These are phyloP conservation scores for Meandrusa payeni DNA, from an alignment of 2,888 invertebrate genomes.

Conservation along the genomic window DNA sequence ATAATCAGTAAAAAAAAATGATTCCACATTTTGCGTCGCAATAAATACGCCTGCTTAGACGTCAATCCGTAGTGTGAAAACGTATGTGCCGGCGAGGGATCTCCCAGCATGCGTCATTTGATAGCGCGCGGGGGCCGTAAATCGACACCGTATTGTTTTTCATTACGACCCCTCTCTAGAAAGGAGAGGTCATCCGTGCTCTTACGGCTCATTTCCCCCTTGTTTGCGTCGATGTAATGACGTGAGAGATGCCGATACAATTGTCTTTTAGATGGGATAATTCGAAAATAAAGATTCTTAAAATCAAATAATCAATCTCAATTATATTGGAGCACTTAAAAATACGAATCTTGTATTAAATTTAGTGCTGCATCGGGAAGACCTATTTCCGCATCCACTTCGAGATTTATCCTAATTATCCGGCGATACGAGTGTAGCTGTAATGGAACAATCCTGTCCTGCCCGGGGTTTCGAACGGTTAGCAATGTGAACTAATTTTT, in stretches of 20 bases:
- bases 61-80: conserved; percentile 9
- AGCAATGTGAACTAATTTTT: too few relatives aligned
- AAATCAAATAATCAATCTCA: too few relatives aligned
- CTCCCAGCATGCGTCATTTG: conserved; percentile 28
- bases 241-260: too few relatives aligned
- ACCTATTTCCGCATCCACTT: conserved; percentile 18
- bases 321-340: too few relatives aligned
- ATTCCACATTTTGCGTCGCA: not conserved
- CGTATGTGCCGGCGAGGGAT: conserved; percentile 14
- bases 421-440: conserved; percentile 40
- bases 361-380: not conserved
- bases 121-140: conserved; percentile 27
- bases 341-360: conserved; percentile 2
- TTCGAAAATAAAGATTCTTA: too few relatives aligned
- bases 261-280: too few relatives aligned
- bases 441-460: conserved; percentile 48
- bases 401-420: conserved; percentile 46
- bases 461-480: conserved; percentile 1
- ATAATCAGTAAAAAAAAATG: too few relatives aligned
- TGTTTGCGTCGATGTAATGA: conserved; percentile 7
- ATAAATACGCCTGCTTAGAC: not conserved
- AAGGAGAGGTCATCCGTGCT: conserved; percentile 6
- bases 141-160: conserved; percentile 30
- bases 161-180: conserved; percentile 11
- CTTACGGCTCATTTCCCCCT: conserved; percentile 10